Conservation (phyloP, 2,888 invertebrate genomes). For the Cheilosia grossa region DNA sequence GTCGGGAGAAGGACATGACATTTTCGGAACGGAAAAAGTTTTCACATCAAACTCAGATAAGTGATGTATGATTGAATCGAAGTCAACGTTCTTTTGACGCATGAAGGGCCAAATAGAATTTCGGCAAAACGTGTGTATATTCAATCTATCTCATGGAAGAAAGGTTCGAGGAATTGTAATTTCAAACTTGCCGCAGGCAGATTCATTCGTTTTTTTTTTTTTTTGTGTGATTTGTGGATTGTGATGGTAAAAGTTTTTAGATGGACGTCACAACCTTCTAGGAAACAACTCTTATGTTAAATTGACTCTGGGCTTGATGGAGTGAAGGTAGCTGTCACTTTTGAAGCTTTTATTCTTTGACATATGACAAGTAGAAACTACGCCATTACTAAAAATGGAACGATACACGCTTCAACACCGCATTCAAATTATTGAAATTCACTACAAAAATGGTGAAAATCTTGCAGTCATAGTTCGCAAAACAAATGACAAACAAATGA, state of each 20-base stretch:
- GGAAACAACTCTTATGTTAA: background rate
- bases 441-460: no score
- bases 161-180: constrained; percentile 33
- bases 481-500: no score
- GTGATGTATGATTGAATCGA: constrained; percentile 65
- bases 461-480: no score
- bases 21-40: constrained; percentile 24
- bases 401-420: no score
- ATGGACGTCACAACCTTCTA: background rate
- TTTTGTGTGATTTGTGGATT: background rate
- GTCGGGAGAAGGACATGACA: constrained; percentile 21
- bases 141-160: constrained; percentile 18
- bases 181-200: constrained; percentile 12
- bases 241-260: constrained; percentile 1
- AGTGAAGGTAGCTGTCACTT: no score
- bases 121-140: background rate
- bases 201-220: background rate
- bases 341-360: no score
- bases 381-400: no score
- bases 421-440: no score
- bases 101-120: constrained; percentile 5
- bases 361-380: no score
- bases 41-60: constrained; percentile 53
- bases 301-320: no score
- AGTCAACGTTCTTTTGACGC: constrained; percentile 48